Base-by-base conservation (phyloP, 2,113 vertebrate species). In the Chaetodon trifascialis region DNA sequence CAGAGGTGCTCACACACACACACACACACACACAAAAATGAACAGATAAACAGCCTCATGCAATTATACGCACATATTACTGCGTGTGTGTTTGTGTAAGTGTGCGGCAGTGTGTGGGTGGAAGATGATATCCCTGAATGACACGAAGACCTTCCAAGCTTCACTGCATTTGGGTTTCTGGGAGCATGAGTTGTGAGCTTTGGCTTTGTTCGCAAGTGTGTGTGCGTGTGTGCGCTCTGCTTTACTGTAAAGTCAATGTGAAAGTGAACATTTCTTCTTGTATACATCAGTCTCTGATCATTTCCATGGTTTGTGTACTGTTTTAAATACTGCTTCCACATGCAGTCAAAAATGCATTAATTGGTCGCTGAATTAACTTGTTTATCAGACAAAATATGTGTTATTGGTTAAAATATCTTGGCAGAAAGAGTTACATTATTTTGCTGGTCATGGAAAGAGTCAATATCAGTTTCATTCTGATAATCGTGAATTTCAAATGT, bases 101-200 rank as follows among this genome's bases (percentile, higher is more conserved):
- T 80, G 77, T 67, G n/a, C 30, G 47, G 5, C 3, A 11, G 25
- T 75, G 76, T 66, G 79, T 82, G 83, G 73, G 80, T 76, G 80
- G 77, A 76, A 56, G 56, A 78, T 56, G 30, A 40, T 44, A 56
- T 75, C 60, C 9, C 1, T 42, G 69, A 75, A 3, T 82, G 46
- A 76, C 30, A 54, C 54, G n/a, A 73, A n/a, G 21, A 67, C 73
- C 19, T 42, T 21, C 54, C 3, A 34, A 23, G 11, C 16, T 9
- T 64, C 7, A 8, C 9, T 65, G 34, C 42, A 79, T 25, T 38
- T 15, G n/a, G 8, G 23, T 82, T 80, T 23, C 52, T 25, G 30
- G 44, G 52, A 23, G 16, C 12, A 42, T 1, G 11, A 73, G 25
- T 19, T 23, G 15, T 17, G 36, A 71, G 9, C 8, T 59, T 23